Percentiles rank a stretch among this genome's conserved stretches.
Evolutionary conservation across 2,113 vertebrate species (phyloP).

Genomic region (Marmota flaviventris): DNA sequence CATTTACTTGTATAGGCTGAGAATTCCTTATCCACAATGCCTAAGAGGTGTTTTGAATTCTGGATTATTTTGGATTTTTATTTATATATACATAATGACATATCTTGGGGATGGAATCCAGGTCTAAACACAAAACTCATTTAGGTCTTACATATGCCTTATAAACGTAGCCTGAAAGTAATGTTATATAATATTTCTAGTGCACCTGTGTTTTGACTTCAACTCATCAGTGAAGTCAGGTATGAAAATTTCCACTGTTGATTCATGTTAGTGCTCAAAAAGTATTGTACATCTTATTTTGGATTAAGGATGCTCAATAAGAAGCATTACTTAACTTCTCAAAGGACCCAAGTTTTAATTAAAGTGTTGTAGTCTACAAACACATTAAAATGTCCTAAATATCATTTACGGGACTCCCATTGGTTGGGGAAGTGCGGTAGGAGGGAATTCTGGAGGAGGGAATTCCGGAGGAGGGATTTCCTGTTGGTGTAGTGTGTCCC

Average conservation of each 20-base stretch:
- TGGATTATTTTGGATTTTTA: background rate
- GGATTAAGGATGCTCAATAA: background rate
- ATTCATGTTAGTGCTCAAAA: background rate
- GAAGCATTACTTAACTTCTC: background rate
- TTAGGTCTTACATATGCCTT: background rate
- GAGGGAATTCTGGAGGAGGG: no score
- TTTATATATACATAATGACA: background rate
- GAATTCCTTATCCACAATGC: background rate
- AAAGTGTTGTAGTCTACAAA: background rate
- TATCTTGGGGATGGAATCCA: background rate
- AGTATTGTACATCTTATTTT: background rate
- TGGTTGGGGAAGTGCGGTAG: no score
- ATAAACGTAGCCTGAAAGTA: background rate
- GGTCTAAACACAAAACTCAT: background rate
- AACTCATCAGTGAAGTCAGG: background rate
- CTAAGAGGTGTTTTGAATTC: background rate
- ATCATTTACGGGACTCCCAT: background rate
- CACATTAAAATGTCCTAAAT: background rate
- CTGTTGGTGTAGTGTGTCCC: no score
- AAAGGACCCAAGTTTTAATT: background rate
- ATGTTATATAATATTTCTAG: background rate
- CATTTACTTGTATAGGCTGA: background rate
- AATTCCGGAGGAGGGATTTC: no score
- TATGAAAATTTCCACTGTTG: background rate
- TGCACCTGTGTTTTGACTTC: background rate